Evolutionary conservation across 2,113 vertebrate genomes (phyloP).

Genomic region (Cyphomyrus discorhynchus): DNA sequence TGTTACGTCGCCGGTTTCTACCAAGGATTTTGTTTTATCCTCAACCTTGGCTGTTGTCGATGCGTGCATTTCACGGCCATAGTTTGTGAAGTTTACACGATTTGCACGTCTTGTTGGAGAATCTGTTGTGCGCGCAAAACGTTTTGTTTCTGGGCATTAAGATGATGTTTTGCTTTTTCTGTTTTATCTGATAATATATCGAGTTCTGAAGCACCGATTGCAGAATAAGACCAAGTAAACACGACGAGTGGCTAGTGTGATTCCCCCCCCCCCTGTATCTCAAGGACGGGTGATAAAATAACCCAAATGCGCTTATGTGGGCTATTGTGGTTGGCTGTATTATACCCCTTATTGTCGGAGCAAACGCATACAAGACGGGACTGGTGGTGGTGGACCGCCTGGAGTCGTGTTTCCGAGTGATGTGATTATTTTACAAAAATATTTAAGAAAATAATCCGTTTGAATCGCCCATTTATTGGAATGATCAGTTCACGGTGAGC

Average conservation of each 20-base stretch:
- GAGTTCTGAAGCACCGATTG: background rate
- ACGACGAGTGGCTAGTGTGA: background rate
- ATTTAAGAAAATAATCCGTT: background rate
- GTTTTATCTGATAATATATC: background rate
- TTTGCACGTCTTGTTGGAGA: background rate
- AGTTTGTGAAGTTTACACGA: background rate
- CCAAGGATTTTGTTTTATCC: background rate
- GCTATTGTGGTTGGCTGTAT: background rate
- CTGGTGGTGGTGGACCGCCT: background rate
- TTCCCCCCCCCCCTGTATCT: background rate
- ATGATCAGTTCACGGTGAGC: background rate
- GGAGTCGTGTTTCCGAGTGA: background rate
- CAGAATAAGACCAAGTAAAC: background rate
- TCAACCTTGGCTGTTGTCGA: background rate
- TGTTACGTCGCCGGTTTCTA: constrained; percentile 3
- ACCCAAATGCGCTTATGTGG: background rate
- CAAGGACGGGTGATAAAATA: background rate
- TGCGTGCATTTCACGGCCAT: background rate
- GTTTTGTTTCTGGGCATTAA: background rate
- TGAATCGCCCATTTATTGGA: background rate
- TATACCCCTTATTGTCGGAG: background rate
- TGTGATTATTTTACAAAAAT: background rate
- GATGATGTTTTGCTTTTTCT: too few relatives aligned
- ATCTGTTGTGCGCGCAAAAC: background rate
- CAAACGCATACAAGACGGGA: background rate